These are phyloP conservation scores for Larimichthys crocea DNA, from an alignment of 2,113 vertebrate species.

Conservation along the genomic window DNA sequence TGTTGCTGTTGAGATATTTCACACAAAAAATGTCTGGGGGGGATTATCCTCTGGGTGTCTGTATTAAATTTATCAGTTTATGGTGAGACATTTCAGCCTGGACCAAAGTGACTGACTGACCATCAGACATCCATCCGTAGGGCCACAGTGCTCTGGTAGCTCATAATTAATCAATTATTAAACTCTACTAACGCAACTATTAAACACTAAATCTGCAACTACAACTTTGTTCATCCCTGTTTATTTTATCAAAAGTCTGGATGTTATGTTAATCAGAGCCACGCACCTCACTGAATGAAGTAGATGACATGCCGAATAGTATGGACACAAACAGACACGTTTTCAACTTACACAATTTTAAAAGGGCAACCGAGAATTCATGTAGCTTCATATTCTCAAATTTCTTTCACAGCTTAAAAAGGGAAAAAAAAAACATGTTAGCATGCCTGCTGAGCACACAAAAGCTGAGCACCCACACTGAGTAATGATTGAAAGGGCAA, in stretches of 20 bases:
- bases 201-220: background rate
- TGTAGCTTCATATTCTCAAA: constrained; percentile 23
- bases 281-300: constrained; percentile 10
- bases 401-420: constrained; percentile 29
- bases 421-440: background rate
- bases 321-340: background rate
- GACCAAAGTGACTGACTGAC: background rate
- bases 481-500: constrained; percentile 58
- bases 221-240: background rate
- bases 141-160: background rate
- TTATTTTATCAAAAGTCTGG: background rate
- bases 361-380: background rate
- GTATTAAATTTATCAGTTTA: background rate
- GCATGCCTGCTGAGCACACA: constrained; percentile 59
- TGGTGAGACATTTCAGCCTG: background rate
- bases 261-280: background rate
- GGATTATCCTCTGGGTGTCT: background rate
- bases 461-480: constrained; percentile 45
- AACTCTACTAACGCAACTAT: background rate
- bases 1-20: too few relatives aligned
- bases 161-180: background rate
- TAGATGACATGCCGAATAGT: background rate
- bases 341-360: constrained; percentile 27
- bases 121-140: too few relatives aligned
- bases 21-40: background rate